Evolutionary conservation across 2,888 invertebrate genomes (phyloP).

Genomic region (Mythimna lalbum): DNA sequence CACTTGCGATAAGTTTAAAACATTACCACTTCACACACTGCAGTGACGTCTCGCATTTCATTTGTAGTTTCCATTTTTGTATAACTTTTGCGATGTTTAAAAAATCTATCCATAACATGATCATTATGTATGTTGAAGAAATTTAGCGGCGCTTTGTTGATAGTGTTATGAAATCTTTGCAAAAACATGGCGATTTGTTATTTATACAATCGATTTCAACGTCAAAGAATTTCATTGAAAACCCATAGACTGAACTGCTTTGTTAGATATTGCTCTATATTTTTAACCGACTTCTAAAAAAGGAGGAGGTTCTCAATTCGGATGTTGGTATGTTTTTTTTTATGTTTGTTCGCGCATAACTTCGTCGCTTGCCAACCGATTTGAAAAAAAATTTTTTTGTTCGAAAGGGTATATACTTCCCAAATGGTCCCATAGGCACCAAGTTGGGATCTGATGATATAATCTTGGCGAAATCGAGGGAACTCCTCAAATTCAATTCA

Average conservation of each 20-base stretch:
- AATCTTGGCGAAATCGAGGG: too few relatives aligned
- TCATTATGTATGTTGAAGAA: constrained; percentile 9
- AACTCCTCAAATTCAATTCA: too few relatives aligned
- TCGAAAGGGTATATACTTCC: too few relatives aligned
- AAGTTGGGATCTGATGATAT: too few relatives aligned
- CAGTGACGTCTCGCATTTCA: constrained; percentile 23
- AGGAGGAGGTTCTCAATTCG: too few relatives aligned
- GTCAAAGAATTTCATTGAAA: too few relatives aligned
- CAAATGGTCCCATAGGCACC: too few relatives aligned
- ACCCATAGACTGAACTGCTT: neutral
- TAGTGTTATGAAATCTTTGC: neutral
- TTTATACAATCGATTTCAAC: neutral
- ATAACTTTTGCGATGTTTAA: constrained; percentile 19
- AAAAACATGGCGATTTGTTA: neutral
- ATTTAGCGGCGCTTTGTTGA: constrained; percentile 5
- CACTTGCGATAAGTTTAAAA: constrained; percentile 43
- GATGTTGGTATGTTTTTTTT: too few relatives aligned
- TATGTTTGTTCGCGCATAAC: too few relatives aligned
- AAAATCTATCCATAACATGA: neutral
- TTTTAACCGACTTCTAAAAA: too few relatives aligned
- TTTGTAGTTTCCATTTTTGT: constrained; percentile 23
- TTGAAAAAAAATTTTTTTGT: too few relatives aligned
- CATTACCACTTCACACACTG: constrained; percentile 15
- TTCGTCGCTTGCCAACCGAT: too few relatives aligned
- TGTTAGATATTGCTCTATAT: neutral